Base-by-base conservation (phyloP, 2,888 invertebrate species). In the Melanophora roralis region DNA sequence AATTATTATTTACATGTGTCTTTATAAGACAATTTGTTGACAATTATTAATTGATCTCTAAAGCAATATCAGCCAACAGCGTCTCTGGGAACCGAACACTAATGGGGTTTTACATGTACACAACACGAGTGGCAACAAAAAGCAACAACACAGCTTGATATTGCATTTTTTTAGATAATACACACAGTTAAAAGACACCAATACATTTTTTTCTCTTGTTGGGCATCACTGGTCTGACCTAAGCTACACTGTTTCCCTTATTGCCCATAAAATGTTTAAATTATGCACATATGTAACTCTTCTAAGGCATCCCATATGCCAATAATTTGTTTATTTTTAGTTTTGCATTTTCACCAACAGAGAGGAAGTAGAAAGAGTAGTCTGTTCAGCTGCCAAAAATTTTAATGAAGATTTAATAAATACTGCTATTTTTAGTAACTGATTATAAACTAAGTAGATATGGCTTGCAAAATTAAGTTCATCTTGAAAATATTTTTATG, bases 371-470 rank as follows among this genome's bases (percentile, higher is more conserved):
- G 5, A 40, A 8, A 32, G 16, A 40, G 32, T 51, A 36, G 16
- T 64, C 38, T 49, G 57, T 36, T 19, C n/a, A 19, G 32, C 40
- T 47, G 73, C 57, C 57, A 73, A 65, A 65, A 45, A 53, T 51
- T 34, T 49, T 49, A 12, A 23, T 23, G 1, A n/a, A 49, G 49
- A 69, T 49, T 71, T 21, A 14, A 40, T 60, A 71, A 40, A 40
- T 32, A 21, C 40, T 16, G n/a, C 38, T 49, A 57, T 34, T 55
- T 43, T 5, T 45, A 57, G 36, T 27, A 47, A 11, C 23, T 40
- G 16, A 5, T 2, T 34, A 27, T 14, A 14, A 14, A 11, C 43
- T 32, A 27, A n/a, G 14, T 45, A 6, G 19, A 4, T 21, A 49
- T 27, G 45, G 16, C 8, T 45, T 19, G 38, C 38, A 19, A 19